These are phyloP conservation scores for Orchestia grillus DNA, from an alignment of 1,140 invertebrate species.

Conservation along the genomic window DNA sequence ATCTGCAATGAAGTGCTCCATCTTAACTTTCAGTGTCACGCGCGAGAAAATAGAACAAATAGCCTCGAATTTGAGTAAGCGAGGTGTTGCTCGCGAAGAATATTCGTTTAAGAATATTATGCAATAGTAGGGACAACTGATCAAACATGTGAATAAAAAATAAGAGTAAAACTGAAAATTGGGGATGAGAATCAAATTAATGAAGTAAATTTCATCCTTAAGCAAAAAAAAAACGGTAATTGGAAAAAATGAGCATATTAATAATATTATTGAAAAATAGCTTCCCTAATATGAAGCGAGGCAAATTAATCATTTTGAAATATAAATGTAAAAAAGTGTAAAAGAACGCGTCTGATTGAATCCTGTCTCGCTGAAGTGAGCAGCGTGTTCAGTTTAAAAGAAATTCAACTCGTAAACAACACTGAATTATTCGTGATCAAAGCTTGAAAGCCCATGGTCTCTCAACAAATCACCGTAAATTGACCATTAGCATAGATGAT, in stretches of 20 bases:
- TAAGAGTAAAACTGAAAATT: neutral
- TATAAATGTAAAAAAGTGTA: neutral
- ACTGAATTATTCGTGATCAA: too few relatives aligned
- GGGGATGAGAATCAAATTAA: neutral
- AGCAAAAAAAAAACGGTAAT: neutral
- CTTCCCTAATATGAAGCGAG: neutral
- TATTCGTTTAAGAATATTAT: neutral
- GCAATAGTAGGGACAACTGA: neutral
- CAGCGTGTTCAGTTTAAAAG: too few relatives aligned
- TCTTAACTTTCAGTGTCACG: neutral
- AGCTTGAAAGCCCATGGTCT: too few relatives aligned
- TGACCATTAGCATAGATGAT: too few relatives aligned
- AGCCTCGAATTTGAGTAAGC: neutral
- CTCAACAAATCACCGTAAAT: too few relatives aligned
- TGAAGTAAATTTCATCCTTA: neutral
- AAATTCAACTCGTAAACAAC: too few relatives aligned
- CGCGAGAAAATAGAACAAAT: neutral
- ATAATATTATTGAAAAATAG: neutral
- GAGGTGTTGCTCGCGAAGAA: neutral
- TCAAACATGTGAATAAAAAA: neutral
- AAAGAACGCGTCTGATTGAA: too few relatives aligned
- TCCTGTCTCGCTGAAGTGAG: too few relatives aligned
- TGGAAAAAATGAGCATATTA: neutral
- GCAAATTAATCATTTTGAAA: neutral
- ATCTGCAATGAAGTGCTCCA: conserved; percentile 60